Evolutionary conservation across 2,888 invertebrate genomes (phyloP).

Genomic region (Lithodes maja): DNA sequence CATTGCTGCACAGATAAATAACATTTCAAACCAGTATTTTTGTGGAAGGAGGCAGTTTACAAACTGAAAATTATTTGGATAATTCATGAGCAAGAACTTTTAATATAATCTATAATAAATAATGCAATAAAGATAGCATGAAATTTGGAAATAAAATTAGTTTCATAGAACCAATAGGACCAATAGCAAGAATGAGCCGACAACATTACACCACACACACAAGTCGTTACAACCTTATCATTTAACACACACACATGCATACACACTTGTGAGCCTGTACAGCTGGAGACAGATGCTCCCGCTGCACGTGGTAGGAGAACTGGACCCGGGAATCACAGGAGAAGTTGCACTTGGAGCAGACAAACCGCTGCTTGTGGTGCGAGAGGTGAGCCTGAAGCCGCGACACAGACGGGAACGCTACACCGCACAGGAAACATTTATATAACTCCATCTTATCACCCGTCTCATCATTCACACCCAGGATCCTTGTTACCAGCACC

Average conservation of each 20-base stretch:
- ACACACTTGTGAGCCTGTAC: slow-evolving; percentile 29
- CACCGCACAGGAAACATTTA: slow-evolving; percentile 64
- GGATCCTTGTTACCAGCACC: slow-evolving; percentile 61
- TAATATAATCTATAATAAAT: too few relatives aligned
- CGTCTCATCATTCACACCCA: slow-evolving; percentile 63
- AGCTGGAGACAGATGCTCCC: slow-evolving; percentile 54
- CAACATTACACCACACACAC: too few relatives aligned
- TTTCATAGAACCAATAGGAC: too few relatives aligned
- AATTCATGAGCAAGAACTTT: too few relatives aligned
- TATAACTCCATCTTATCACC: slow-evolving; percentile 68
- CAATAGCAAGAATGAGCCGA: too few relatives aligned
- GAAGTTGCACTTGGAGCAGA: slow-evolving; percentile 62
- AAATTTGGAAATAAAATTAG: too few relatives aligned
- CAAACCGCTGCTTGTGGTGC: slow-evolving; percentile 59
- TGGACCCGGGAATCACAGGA: slow-evolving; percentile 63
- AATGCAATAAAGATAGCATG: too few relatives aligned
- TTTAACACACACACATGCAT: not conserved
- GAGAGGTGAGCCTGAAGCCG: slow-evolving; percentile 63
- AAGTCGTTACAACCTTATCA: too few relatives aligned
- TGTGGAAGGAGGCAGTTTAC: too few relatives aligned
- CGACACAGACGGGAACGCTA: slow-evolving; percentile 59
- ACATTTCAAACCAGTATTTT: too few relatives aligned
- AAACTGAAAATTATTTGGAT: too few relatives aligned
- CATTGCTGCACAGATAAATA: too few relatives aligned
- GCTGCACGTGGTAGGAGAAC: slow-evolving; percentile 65